These are phyloP conservation scores for Adelges cooleyi DNA, from an alignment of 1,140 invertebrate genomes.

Conservation along the genomic window DNA sequence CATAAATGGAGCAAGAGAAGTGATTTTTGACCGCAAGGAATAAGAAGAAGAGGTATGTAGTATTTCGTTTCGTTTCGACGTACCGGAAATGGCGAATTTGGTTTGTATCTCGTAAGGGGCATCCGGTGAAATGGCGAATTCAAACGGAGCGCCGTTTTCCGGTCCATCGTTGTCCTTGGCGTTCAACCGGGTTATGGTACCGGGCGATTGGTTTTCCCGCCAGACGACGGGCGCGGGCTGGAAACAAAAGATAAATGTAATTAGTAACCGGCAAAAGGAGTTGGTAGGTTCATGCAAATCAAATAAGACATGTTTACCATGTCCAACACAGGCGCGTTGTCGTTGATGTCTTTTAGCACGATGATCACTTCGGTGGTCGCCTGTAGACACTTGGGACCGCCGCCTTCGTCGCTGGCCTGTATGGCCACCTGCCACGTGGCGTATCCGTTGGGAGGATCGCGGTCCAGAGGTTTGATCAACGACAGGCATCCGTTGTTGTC, in stretches of 20 bases:
- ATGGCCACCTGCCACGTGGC: conserved; percentile 73
- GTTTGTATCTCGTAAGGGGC: conserved; percentile 53
- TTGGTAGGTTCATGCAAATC: no score
- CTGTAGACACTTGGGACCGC: conserved; percentile 45
- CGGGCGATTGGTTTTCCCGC: conserved; percentile 61
- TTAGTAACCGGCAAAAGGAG: no score
- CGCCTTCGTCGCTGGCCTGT: conserved; percentile 67
- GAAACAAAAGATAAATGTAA: conserved; percentile 29
- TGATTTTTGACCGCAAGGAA: no score
- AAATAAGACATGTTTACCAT: conserved; percentile 45
- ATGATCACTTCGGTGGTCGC: conserved; percentile 59
- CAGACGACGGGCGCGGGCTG: conserved; percentile 63
- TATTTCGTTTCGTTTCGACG: background rate
- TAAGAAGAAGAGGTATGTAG: no score
- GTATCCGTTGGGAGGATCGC: conserved; percentile 73
- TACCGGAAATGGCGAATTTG: conserved; percentile 56
- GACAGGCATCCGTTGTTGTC: conserved; percentile 61
- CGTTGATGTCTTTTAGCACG: conserved; percentile 70
- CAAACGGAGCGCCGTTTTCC: conserved; percentile 71
- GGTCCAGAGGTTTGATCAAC: conserved; percentile 66
- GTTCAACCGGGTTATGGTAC: conserved; percentile 52
- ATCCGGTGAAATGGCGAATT: conserved; percentile 53
- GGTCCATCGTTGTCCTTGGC: conserved; percentile 69
- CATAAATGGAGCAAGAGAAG: no score
- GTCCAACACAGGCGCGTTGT: conserved; percentile 75